Evolutionary conservation across 2,888 invertebrate genomes (phyloP), one percentile per base, ranked within the genome.

Genomic region (Cerastis rubricosa): DNA sequence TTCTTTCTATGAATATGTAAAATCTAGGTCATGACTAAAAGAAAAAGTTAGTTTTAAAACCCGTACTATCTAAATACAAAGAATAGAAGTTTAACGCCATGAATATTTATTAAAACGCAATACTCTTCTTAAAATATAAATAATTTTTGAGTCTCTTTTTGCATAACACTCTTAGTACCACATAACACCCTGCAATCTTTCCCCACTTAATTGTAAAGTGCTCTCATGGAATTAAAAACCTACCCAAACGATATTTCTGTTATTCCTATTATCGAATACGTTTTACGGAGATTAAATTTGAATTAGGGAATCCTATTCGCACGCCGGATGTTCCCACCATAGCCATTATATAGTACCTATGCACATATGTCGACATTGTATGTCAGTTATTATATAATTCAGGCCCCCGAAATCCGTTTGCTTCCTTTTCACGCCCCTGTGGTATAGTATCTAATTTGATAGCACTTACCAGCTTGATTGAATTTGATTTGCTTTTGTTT

Each of bases 251-350:
- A 64, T 57, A 49, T 65, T 49, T 49, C 43, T 45, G 14, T 69
- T 69, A 59, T 61, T 64, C 9, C 17, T 54, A 43, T 59, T 54
- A 69, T 75, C 49, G n/a, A 70, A 83, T 35, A 69, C 59, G 64
- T 85, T 85, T 83, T 65, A 65, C 45, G 19, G 51, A 43, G 45
- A 69, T 71, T 77, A 63, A 71, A 51, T 71, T 78, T 83, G 65
- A 83, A 85, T 85, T 74, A 68, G 70, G 54, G n/a, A 71, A 59
- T 80, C 35, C 51, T 61, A 65, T 71, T 63, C 43, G 14, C 47
- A 47, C 43, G 12, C 54, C n/a, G 57, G 47, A 59, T 71, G 67
- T 51, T 73, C 19, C 25, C 9, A n/a, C 54, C 57, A 47, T 64
- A 47, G 12, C 19, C 43, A 14, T 14, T 19, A 9, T 45, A 22